Conservation (phyloP, 1,140 invertebrate species). For the Dendrolimus kikuchii region DNA sequence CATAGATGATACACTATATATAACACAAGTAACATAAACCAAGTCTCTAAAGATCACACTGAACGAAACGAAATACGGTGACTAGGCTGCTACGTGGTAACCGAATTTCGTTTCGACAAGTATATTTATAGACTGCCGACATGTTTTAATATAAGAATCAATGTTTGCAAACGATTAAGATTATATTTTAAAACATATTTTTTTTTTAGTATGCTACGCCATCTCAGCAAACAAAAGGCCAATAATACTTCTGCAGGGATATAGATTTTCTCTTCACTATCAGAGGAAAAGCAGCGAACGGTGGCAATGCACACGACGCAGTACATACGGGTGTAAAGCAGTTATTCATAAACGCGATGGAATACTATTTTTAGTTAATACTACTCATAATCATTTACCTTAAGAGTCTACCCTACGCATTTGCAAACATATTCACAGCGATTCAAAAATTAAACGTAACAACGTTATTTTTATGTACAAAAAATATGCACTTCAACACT, state of each 20-base stretch:
- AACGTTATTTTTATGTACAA: no score
- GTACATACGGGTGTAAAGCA: constrained; percentile 49
- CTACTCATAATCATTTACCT: constrained; percentile 2
- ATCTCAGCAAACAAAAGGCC: constrained; percentile 38
- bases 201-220: constrained; percentile 35
- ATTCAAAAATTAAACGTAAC: no score
- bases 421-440: no score
- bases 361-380: constrained; percentile 1
- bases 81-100: background rate
- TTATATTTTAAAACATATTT: constrained; percentile 8
- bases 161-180: constrained; percentile 4
- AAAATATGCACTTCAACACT: no score
- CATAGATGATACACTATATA: no score
- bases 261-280: constrained; percentile 46
- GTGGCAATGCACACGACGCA: constrained; percentile 48
- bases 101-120: no score
- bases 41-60: background rate
- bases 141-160: constrained; percentile 1
- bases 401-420: background rate
- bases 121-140: no score
- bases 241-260: constrained; percentile 40
- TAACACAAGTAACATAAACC: no score
- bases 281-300: constrained; percentile 33
- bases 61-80: background rate
- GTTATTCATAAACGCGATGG: constrained; percentile 30